phyloP scores from a whole-genome alignment of 2,888 invertebrate species.

The Mesochorus sp. region DNA sequence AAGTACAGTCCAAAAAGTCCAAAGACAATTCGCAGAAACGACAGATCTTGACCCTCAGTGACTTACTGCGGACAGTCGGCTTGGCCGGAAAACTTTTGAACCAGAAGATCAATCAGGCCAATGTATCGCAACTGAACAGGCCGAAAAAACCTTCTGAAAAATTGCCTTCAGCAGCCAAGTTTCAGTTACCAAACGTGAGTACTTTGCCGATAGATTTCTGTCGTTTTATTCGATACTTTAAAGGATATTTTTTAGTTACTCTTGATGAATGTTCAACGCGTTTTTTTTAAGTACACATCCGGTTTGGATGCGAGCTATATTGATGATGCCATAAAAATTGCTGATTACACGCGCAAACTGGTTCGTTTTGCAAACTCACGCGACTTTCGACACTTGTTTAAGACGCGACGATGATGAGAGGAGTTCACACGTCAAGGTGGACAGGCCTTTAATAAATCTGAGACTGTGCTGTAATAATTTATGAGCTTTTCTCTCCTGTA shows the following conservation, averaged over 20 bases:
- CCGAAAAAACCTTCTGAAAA: slow-evolving; percentile 45
- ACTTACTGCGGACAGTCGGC: slow-evolving; percentile 67
- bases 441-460: slow-evolving; percentile 1
- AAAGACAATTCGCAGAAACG: slow-evolving; percentile 53
- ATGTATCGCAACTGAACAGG: not conserved
- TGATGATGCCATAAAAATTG: not conserved
- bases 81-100: slow-evolving; percentile 53
- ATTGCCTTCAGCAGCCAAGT: slow-evolving; percentile 42
- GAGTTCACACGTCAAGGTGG: slow-evolving; percentile 7
- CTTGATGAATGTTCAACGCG: too few species aligned
- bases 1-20: not conserved
- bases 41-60: slow-evolving; percentile 61
- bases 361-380: slow-evolving; percentile 8
- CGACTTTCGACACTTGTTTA: not conserved
- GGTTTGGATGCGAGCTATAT: too few species aligned
- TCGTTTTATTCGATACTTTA: not conserved
- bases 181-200: slow-evolving; percentile 62
- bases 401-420: slow-evolving; percentile 6
- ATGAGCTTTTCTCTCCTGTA: not conserved
- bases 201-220: not conserved
- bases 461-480: slow-evolving; percentile 8
- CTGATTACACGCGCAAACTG: not conserved
- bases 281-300: too few species aligned
- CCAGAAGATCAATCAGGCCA: slow-evolving; percentile 29
- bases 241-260: too few species aligned